Evolutionary conservation across 2,797 vertebrate genomes (phyloP), one percentile per base, ranked within the genome.

Genomic region (Oophaga sylvatica): DNA sequence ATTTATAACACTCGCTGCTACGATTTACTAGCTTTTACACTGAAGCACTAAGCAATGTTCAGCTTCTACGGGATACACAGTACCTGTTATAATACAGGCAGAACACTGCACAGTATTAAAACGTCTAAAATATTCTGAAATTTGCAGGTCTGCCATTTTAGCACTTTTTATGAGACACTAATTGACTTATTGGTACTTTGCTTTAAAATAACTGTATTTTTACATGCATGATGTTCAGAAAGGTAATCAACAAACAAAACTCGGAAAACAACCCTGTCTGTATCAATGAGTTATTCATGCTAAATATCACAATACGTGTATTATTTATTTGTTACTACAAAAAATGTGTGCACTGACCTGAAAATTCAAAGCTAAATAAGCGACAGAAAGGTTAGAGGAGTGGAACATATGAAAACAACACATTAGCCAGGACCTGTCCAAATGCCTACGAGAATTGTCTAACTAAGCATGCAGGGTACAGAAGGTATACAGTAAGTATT

Each of bases 321-420:
- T 56, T 26, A 48, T 53, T 48, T 45, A 75, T 76, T 22, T 77
- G 26, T 77, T 77, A 26, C 22, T 9, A 17, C 45, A 56, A 26
- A 56, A 22, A 75, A 73, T 26, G 12, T 77, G 75, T 77, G 45
- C 75, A 77, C 8, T 77, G 75, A 56, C 45, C 73, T 76, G 20
- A 26, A 56, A 13, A 76, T n/a, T 1, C 16, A 75, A 75, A 75
- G 71, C 41, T 75, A 22, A 45, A 26, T 20, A 5, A 75, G 29
- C 19, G 5, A 22, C 9, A n/a, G 35, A 71, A 6, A 3, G 0
- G 35, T 31, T 20, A 19, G 35, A 6, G 12, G 15, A 76, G 12
- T 48, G 7, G 31, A 31, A 68, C 65, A 67, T 29, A 15, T 67
- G 26, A 12, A 29, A 29, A 4, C 68, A 71, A 17, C 29, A 35